Conservation (phyloP, 2,888 invertebrate species). For the Chromoteleia sp. region DNA sequence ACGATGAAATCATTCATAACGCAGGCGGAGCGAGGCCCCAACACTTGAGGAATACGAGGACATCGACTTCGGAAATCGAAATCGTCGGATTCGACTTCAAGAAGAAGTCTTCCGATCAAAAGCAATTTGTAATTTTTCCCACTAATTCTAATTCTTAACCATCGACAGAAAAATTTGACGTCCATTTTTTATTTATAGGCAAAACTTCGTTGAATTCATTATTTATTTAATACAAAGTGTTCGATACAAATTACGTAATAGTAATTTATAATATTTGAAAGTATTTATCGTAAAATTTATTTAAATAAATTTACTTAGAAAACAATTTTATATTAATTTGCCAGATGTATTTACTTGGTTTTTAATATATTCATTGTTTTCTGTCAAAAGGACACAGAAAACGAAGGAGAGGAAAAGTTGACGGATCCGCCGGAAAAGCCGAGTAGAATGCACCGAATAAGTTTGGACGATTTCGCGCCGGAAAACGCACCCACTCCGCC, state of each 20-base stretch:
- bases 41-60: slow-evolving; percentile 42
- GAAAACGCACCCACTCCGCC: slow-evolving; percentile 80
- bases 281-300: too few species aligned
- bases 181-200: too few species aligned
- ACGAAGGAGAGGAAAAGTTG: slow-evolving; percentile 28
- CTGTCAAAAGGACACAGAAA: slow-evolving; percentile 1
- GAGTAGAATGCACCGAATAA: slow-evolving; percentile 74
- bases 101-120: slow-evolving; percentile 55
- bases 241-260: too few species aligned
- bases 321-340: too few species aligned
- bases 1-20: slow-evolving; percentile 56
- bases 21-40: slow-evolving; percentile 11
- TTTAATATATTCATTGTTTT: neutral
- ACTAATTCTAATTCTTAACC: neutral
- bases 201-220: too few species aligned
- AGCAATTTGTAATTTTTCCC: slow-evolving; percentile 45
- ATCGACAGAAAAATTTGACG: too few species aligned
- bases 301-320: too few species aligned
- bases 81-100: slow-evolving; percentile 69
- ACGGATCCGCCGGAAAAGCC: slow-evolving; percentile 79
- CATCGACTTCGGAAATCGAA: slow-evolving; percentile 63
- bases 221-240: too few species aligned
- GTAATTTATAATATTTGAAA: too few species aligned
- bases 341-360: neutral
- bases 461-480: slow-evolving; percentile 72